Evolutionary conservation across 2,113 vertebrate species (phyloP), one percentile per base, ranked within the genome.

Genomic region (Labeo rohita): DNA sequence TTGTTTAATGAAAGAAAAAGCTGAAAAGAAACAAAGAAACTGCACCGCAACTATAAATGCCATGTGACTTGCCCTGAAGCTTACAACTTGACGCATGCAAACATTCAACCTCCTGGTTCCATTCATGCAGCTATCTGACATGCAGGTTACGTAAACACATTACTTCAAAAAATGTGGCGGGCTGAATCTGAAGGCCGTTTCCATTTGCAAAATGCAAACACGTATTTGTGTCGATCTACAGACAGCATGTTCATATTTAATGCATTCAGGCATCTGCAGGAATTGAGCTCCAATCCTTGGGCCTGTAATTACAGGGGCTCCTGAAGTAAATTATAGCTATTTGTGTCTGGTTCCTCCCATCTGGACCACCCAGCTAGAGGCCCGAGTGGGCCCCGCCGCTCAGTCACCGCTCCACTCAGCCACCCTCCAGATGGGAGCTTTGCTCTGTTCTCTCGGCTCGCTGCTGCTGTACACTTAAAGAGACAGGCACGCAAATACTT

Each of bases 241-340:
- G 84, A 88, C 86, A 84, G 78, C 63, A 81, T 88, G 84, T 87
- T 90, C 90, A 91, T 88, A 90, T 91, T 92, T 92, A 92, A 92
- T 91, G 88, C 87, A 86, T 89, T 89, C 80, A 84, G 91, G 89
- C 91, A 92, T 92, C 88, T 91, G 95, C 94, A 95, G 95, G 94
- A 95, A 95, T 94, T 93, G 92, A 93, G 94, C 93, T 94, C 94
- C 92, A 95, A 93, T 94, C 94, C 94, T 93, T 95, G 93, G 94
- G 94, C 92, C 95, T 95, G 93, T 96, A 95, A 96, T 96, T 95
- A 95, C 93, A 95, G 95, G 87, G 94, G 94, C 94, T 95, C 94
- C 94, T 95, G 94, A 95, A 96, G 95, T 95, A 95, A 96, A 96
- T 96, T 95, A 95, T 94, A 95, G 95, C 95, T 95, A 96, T 95